A percentile compares a stretch with the other conserved stretches of the same genome.
phyloP scores from a whole-genome alignment of 2,797 vertebrate species.

The Coccyzus lansbergi region DNA sequence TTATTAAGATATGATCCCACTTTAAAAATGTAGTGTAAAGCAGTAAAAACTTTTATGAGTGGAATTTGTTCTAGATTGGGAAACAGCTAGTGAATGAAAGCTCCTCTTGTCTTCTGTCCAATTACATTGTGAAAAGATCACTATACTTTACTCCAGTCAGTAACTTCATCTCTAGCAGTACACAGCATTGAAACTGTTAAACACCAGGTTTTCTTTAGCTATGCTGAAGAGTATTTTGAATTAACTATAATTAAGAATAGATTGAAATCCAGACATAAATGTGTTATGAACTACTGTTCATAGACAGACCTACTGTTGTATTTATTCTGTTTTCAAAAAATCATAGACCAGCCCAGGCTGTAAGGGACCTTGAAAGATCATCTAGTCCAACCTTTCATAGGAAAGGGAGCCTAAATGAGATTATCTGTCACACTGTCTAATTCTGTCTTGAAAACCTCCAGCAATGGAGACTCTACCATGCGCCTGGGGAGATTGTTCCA shows the following conservation, averaged over 20 bases:
- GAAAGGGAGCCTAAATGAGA: not conserved
- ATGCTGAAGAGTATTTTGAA: not conserved
- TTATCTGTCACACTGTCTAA: not conserved
- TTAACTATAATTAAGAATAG: not conserved
- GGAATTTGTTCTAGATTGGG: not conserved
- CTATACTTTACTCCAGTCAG: not conserved
- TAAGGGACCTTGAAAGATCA: fast-evolving
- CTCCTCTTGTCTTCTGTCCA: not conserved
- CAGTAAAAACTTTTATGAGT: not conserved
- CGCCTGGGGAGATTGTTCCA: not conserved
- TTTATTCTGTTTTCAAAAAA: not conserved
- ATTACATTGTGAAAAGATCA: not conserved
- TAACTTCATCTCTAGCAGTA: not conserved
- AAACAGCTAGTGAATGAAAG: constrained; percentile 19
- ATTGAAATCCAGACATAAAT: not conserved
- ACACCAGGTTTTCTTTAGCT: not conserved
- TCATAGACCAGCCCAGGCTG: not conserved
- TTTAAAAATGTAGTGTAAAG: not conserved
- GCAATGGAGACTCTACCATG: not conserved
- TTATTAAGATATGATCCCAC: not conserved
- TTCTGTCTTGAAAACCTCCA: not conserved
- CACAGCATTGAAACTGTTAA: not conserved
- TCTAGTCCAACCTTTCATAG: not conserved
- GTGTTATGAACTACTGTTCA: not conserved
- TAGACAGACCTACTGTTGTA: not conserved